Evolutionary conservation across 2,888 invertebrate species (phyloP), one percentile per base, ranked within the genome.

Genomic region (Agelastica alni): DNA sequence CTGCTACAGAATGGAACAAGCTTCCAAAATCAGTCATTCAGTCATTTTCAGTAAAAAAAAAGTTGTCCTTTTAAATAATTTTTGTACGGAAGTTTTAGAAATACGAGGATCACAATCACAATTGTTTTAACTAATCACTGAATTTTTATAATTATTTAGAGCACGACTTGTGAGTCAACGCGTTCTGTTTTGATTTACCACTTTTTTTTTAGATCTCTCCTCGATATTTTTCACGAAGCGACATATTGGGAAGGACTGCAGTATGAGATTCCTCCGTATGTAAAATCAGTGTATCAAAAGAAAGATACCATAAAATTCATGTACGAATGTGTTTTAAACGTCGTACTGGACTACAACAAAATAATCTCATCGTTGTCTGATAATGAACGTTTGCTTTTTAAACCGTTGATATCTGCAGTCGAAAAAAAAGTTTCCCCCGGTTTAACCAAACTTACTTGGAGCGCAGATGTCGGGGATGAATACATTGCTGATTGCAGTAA

Each of bases 351-450:
- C 20, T 91, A 91, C 73, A 92, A 92, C 74, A 85, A 86, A 69
- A 90, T 93, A 36, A 75, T 93, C 34, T 81, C 82, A 62, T 87
- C 89, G 0, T 75, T 96, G 4, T 89, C 91, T 0, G 81, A 82
- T 2, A 86, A 89, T 37, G 95, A 95, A 70, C 79, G 89, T 20
- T 75, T 85, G 36, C 78, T 95, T 2, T 94, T 95, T 76, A 84
- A 83, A 53, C 89, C 90, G 6, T 73, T 93, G 45, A 89, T 88
- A 32, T 77, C 77, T 13, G 81, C 67, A 42, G 63, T 80, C 69
- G 83, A 86, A 65, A 85, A 84, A 61, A 88, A 87, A 77, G 85
- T 91, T 28, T 81, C 85, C 47, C 89, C 90, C 0, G 90, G 90
- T 14, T 79, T 91, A 37, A 80, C 78, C 16, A 86, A 85, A 69